Base-by-base conservation (phyloP, 2,888 invertebrate genomes). In the Schizotus pectinicornis region DNA sequence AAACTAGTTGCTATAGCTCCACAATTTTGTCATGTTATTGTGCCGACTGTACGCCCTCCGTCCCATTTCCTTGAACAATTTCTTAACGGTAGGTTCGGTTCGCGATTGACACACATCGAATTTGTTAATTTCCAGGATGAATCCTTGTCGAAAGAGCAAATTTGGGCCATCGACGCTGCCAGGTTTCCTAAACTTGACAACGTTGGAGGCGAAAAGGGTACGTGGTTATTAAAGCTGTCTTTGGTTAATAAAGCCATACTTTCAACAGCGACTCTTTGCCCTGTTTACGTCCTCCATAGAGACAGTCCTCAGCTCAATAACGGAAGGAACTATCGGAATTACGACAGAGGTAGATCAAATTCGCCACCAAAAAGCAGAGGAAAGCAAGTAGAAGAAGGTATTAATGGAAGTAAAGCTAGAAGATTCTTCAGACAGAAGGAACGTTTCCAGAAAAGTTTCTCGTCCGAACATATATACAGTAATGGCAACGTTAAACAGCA, bases 41-140 rank as follows among this genome's bases (percentile, higher is more conserved):
- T 81, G 80, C 62, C 74, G 79, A 53, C 69, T 81, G 53, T 75
- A 81, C 38, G 77, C 80, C 3, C 70, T 80, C 38, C 72, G 77
- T 32, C 79, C 81, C 8, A 63, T 78, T 38, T 68, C 75, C n/a
- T 59, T 79, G 36, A 72, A 72, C 51, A 74, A 73, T 68, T 74
- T 76, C 61, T 72, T 75, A 59, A 64, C 72, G 72, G 79, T 79
- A 71, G 72, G 73, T 69, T 9, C 22, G 34, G 12, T 9, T 22
- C 22, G 22, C 22, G 22, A 48, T 48, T 43, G 7, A 22, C 32
- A 12, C 12, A 7, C n/a, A 9, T 53, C 14, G n/a, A 3, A 49
- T 32, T 35, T 30, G 22, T 41, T 39, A 2, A 2, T 22, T 74
- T 72, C 13, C 63, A 77, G 77, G 77, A 77, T 46, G 77, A 77